Base-by-base conservation (phyloP, 2,888 invertebrate species). In the Heteropelma amictum region DNA sequence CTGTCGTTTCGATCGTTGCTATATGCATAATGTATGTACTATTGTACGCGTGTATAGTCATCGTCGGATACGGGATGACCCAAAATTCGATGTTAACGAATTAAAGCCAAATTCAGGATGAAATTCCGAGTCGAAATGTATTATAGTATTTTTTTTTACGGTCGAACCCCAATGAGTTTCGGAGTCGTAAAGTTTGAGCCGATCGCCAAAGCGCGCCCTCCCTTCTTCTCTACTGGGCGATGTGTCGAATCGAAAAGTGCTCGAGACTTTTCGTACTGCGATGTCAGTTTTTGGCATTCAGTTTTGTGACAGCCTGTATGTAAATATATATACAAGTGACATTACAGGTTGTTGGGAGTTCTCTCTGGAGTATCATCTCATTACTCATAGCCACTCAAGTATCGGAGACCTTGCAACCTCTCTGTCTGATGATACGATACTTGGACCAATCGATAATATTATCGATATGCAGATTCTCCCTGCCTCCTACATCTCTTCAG, bases 301-400 rank as follows among this genome's bases (percentile, higher is more conserved):
- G n/a, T n/a, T n/a, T n/a, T n/a, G n/a, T n/a, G n/a, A n/a, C n/a
- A n/a, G n/a, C n/a, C n/a, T n/a, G n/a, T n/a, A n/a, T n/a, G n/a
- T n/a, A n/a, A n/a, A n/a, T n/a, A n/a, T n/a, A n/a, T n/a, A n/a
- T n/a, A n/a, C n/a, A n/a, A n/a, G n/a, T n/a, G n/a, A n/a, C n/a
- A n/a, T n/a, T 19, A 51, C 38, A 23, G 28, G 28, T 64, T 30
- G 60, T 35, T 14, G 3, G 7, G 19, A 30, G 38, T 58, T 47
- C 67, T 67, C 74, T 70, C 67, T 54, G 4, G 75, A 75, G 67
- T 71, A 71, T 75, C 71, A 51, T 75, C 75, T 67, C 70, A 75
- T 75, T 67, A 75, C 70, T 75, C 75, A 67, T 45, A 67, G 71
- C 67, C 56, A 75, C 69, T 71, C 75, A 49, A 64, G 64, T 61